A percentile compares a stretch with the other conserved stretches of the same genome.
Conservation (phyloP, 1,140 invertebrate species). For the Schlechtendalia chinensis region DNA sequence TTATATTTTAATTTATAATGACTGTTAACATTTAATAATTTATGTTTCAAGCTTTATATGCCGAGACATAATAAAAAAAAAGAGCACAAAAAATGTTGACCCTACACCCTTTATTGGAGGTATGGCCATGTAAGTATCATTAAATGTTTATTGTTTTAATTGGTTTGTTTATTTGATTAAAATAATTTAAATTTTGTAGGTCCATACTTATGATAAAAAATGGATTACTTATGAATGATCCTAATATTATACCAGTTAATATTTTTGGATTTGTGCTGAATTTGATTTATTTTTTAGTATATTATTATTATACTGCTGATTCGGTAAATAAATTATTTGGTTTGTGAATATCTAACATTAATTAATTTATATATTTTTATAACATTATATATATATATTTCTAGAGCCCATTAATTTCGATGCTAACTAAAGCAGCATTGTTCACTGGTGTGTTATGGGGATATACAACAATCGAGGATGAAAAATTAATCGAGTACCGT, state of each 20-base stretch:
- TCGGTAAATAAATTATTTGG: slow-evolving; percentile 56
- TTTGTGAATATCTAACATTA: neutral
- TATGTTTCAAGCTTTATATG: slow-evolving; percentile 62
- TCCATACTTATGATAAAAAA: slow-evolving; percentile 70
- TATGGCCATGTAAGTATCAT: slow-evolving; percentile 67
- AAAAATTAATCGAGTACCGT: slow-evolving; percentile 65
- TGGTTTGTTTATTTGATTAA: neutral
- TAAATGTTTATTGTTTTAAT: slow-evolving; percentile 26
- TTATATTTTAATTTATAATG: neutral
- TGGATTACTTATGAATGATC: slow-evolving; percentile 67
- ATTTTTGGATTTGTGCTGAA: slow-evolving; percentile 68
- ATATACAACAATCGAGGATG: slow-evolving; percentile 66
- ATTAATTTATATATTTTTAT: neutral
- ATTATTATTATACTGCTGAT: slow-evolving; percentile 63
- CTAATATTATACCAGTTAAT: slow-evolving; percentile 72
- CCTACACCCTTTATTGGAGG: slow-evolving; percentile 72
- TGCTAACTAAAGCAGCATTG: slow-evolving; percentile 59
- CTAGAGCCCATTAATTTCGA: slow-evolving; percentile 57
- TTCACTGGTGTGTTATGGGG: slow-evolving; percentile 63
- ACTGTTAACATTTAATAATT: neutral
- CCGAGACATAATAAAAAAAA: slow-evolving; percentile 68
- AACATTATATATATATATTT: slow-evolving; percentile 42
- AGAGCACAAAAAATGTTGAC: slow-evolving; percentile 63
- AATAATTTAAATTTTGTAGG: slow-evolving; percentile 57
- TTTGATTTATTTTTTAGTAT: slow-evolving; percentile 64